These are phyloP conservation scores for Apaloderma vittatum DNA, from an alignment of 2,113 vertebrate genomes.

Conservation along the genomic window DNA sequence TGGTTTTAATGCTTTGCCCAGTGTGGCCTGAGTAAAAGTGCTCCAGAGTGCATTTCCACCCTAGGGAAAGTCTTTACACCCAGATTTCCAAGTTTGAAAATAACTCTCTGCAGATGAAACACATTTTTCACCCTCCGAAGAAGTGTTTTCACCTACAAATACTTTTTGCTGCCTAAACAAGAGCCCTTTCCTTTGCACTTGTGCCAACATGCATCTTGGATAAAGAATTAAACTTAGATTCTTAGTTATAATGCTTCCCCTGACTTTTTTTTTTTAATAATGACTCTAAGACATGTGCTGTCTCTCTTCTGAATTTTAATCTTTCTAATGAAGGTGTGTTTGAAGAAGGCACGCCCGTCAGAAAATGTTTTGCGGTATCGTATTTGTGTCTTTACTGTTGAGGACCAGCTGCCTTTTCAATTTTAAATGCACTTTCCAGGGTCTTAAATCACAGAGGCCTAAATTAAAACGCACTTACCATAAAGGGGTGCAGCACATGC, in stretches of 20 bases:
- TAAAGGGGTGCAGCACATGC: conserved; percentile 35
- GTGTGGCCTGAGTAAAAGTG: not conserved
- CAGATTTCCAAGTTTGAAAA: conserved; percentile 37
- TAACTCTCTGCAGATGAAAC: conserved; percentile 24
- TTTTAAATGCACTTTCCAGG: conserved; percentile 49
- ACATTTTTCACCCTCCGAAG: conserved; percentile 1
- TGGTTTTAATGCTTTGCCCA: not conserved
- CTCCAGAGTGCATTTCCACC: not conserved
- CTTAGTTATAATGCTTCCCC: not conserved
- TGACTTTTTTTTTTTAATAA: not conserved
- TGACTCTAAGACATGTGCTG: not conserved
- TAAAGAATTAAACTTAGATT: conserved; percentile 47
- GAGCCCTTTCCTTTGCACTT: conserved; percentile 54
- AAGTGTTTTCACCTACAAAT: conserved; percentile 53
- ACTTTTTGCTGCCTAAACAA: conserved; percentile 47
- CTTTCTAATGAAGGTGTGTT: conserved; percentile 54
- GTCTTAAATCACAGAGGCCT: conserved; percentile 49
- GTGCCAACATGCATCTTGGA: conserved; percentile 58
- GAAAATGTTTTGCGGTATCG: conserved; percentile 16
- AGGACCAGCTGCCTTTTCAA: conserved; percentile 35
- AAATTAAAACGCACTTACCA: conserved; percentile 47
- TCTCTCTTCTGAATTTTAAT: conserved; percentile 40
- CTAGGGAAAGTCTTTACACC: not conserved
- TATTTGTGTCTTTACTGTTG: conserved; percentile 33
- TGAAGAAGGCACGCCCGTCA: conserved; percentile 57